Percentiles rank a stretch among this genome's conserved stretches.
Evolutionary conservation across 2,113 vertebrate species (phyloP).

Genomic region (Callospermophilus lateralis): DNA sequence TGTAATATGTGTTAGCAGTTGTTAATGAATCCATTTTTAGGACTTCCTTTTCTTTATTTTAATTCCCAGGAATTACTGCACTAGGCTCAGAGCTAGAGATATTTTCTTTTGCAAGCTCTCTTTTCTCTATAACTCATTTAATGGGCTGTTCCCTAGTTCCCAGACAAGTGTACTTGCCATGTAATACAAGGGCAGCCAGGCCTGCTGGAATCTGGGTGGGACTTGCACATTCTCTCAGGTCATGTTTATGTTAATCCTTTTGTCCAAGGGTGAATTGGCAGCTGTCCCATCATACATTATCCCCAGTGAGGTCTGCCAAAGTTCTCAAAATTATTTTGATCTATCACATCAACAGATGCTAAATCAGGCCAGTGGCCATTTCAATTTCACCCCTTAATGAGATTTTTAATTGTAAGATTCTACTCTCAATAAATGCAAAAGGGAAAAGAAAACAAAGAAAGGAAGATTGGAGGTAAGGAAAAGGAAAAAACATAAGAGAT

Average conservation of each 20-base stretch:
- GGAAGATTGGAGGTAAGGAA: too few relatives aligned
- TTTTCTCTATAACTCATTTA: conserved; percentile 36
- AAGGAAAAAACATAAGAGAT: not conserved
- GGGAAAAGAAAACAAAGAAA: not conserved
- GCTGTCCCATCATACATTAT: conserved; percentile 15
- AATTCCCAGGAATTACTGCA: not conserved
- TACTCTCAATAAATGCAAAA: conserved; percentile 27
- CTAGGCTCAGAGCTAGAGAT: not conserved
- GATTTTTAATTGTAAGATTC: conserved; percentile 35
- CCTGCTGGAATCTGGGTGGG: conserved; percentile 58
- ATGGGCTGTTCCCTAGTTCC: not conserved
- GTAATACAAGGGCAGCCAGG: conserved; percentile 41
- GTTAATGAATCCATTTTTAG: conserved; percentile 28
- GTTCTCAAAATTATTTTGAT: conserved; percentile 58
- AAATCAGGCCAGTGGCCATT: not conserved
- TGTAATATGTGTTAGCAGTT: not conserved
- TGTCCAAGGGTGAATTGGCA: conserved; percentile 56
- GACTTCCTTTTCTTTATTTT: not conserved
- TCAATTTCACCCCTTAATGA: conserved; percentile 31
- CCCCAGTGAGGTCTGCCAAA: conserved; percentile 65
- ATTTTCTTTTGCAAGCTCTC: conserved; percentile 28
- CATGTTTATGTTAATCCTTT: conserved; percentile 64
- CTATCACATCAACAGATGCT: conserved; percentile 11
- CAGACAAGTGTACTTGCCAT: conserved; percentile 9
- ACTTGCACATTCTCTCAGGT: not conserved